These are phyloP conservation scores for Trichacis sp. DNA, from an alignment of 2,888 invertebrate species.

Conservation along the genomic window DNA sequence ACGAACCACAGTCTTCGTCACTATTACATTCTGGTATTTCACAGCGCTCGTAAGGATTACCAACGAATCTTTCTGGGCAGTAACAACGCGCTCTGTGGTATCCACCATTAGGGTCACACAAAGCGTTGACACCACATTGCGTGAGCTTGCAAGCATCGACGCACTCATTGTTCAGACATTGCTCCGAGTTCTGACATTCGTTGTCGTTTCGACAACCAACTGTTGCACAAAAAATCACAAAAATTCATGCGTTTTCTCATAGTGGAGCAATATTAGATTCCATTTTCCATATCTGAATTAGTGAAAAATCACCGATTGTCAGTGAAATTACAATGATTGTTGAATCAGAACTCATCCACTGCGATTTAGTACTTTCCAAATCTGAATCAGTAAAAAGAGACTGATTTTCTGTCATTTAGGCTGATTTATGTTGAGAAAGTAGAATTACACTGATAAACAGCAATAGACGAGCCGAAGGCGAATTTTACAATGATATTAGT, in stretches of 20 bases:
- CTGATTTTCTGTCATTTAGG: too few species aligned
- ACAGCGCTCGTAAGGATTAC: conserved; percentile 85
- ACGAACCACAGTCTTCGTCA: conserved; percentile 83
- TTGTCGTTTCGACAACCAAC: conserved; percentile 88
- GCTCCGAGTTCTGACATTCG: conserved; percentile 85
- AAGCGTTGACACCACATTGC: conserved; percentile 84
- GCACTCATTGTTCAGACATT: conserved; percentile 86
- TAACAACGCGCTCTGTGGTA: conserved; percentile 85
- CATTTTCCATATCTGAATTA: too few species aligned
- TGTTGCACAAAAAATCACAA: conserved; percentile 59
- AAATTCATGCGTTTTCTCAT: background rate
- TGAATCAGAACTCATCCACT: too few species aligned
- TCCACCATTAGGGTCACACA: conserved; percentile 78
- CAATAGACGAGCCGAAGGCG: too few species aligned
- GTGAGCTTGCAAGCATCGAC: conserved; percentile 83
- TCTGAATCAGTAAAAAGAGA: too few species aligned
- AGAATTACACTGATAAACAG: too few species aligned
- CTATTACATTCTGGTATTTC: conserved; percentile 81
- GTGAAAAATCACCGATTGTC: too few species aligned
- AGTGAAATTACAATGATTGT: too few species aligned
- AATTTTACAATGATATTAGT: too few species aligned
- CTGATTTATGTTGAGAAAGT: too few species aligned
- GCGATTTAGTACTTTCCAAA: too few species aligned
- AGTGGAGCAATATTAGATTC: too few species aligned
- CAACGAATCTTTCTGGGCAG: conserved; percentile 81